A percentile compares a stretch with the other conserved stretches of the same genome.
Conservation (phyloP, 1,140 invertebrate genomes). For the Amphibalanus amphitrite region DNA sequence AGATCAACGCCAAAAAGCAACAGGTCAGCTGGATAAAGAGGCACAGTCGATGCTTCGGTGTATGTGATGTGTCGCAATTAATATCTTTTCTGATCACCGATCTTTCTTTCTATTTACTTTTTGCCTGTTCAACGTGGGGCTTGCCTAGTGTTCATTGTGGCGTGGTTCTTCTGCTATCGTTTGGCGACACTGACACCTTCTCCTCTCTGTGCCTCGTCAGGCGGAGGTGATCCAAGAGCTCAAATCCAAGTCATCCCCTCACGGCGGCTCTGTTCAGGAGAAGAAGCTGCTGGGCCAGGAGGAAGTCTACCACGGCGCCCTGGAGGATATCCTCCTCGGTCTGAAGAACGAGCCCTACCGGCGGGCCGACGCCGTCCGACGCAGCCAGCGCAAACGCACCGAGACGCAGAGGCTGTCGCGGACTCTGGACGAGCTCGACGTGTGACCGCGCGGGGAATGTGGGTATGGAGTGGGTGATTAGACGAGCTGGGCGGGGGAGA, state of each 20-base stretch:
- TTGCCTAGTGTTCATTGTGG: no score
- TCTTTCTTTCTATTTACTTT: no score
- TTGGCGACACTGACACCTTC: no score
- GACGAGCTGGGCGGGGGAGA: neutral
- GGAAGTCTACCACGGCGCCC: constrained; percentile 91
- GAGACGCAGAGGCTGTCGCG: constrained; percentile 40
- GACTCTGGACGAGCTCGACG: constrained; percentile 26
- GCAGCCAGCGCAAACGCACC: constrained; percentile 64
- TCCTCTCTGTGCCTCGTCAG: constrained; percentile 33
- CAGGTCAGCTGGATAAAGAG: constrained; percentile 54
- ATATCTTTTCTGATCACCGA: no score
- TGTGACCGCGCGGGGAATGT: constrained; percentile 16
- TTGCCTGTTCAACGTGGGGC: no score
- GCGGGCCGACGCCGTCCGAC: constrained; percentile 78
- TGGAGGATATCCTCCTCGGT: constrained; percentile 89
- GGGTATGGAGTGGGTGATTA: neutral
- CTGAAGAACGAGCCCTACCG: constrained; percentile 88
- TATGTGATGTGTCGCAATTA: no score
- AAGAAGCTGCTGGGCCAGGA: constrained; percentile 88
- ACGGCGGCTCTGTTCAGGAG: constrained; percentile 30
- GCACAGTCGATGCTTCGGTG: no score
- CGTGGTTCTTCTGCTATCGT: no score
- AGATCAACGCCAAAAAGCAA: constrained; percentile 71
- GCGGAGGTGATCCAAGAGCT: constrained; percentile 90
- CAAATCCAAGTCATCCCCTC: constrained; percentile 38